Percentiles rank a stretch among this genome's conserved stretches.
These are phyloP conservation scores for Rousettus madagascariensis DNA, from an alignment of 2,797 vertebrate species.

Conservation along the genomic window DNA sequence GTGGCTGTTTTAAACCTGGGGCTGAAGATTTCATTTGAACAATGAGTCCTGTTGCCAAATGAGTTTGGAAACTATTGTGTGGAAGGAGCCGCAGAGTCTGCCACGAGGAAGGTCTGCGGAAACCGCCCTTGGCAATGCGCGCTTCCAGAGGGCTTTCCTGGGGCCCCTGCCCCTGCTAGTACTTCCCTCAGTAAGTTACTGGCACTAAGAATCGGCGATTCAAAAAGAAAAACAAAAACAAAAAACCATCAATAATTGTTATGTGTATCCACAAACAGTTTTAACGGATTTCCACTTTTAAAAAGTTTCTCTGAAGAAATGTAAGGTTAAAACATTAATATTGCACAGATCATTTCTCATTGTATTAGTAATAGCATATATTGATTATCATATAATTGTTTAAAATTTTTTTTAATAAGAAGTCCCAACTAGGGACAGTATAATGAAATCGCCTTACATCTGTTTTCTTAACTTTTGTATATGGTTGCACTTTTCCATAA, in stretches of 20 bases:
- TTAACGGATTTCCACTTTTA: neutral
- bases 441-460: neutral
- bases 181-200: neutral
- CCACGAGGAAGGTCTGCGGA: conserved; percentile 20
- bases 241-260: neutral
- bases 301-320: neutral
- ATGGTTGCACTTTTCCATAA: neutral
- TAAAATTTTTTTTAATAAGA: neutral
- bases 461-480: neutral
- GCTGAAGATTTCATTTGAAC: conserved; percentile 1
- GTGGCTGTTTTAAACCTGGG: neutral
- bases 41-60: neutral
- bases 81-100: conserved; percentile 27
- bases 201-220: neutral
- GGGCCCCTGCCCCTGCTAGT: rapidly evolving
- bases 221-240: neutral
- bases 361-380: neutral
- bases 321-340: neutral
- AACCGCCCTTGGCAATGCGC: neutral
- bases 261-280: neutral
- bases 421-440: neutral
- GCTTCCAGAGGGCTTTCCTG: neutral
- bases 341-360: neutral
- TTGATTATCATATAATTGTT: neutral
- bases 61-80: conserved; percentile 23